phyloP scores from a whole-genome alignment of 2,113 vertebrate species.

The Hypanus sabinus region DNA sequence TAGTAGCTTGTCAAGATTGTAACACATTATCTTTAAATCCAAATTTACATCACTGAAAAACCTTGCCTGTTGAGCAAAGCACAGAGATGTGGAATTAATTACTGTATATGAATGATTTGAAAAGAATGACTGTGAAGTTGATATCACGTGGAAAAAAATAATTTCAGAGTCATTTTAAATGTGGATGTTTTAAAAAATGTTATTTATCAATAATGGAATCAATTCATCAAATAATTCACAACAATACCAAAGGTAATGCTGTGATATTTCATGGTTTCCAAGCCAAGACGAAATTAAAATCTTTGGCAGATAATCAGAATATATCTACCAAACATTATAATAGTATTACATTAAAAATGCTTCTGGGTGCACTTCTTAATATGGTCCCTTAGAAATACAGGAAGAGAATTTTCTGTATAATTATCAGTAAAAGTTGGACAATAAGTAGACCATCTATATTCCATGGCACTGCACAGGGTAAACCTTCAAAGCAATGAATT shows the following conservation, averaged over 20 bases:
- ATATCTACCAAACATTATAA: not conserved
- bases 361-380: not conserved
- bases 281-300: not conserved
- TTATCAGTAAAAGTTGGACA: not conserved
- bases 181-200: not conserved
- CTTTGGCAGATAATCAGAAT: not conserved
- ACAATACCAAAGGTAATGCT: not conserved
- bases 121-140: not conserved
- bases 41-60: not conserved
- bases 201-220: not conserved
- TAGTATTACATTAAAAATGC: not conserved
- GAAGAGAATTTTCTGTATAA: not conserved
- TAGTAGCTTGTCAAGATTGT: slow-evolving; percentile 8
- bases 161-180: not conserved
- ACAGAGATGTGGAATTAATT: slow-evolving; percentile 25
- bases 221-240: not conserved
- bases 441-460: not conserved
- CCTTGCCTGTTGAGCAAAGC: not conserved
- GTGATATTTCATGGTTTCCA: too few species aligned
- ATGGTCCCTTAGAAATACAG: not conserved
- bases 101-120: not conserved
- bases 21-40: not conserved
- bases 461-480: not conserved
- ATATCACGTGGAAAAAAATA: not conserved
- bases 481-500: not conserved